Evolutionary conservation across 2,113 vertebrate species (phyloP).

Genomic region (Apodemus speciosus): DNA sequence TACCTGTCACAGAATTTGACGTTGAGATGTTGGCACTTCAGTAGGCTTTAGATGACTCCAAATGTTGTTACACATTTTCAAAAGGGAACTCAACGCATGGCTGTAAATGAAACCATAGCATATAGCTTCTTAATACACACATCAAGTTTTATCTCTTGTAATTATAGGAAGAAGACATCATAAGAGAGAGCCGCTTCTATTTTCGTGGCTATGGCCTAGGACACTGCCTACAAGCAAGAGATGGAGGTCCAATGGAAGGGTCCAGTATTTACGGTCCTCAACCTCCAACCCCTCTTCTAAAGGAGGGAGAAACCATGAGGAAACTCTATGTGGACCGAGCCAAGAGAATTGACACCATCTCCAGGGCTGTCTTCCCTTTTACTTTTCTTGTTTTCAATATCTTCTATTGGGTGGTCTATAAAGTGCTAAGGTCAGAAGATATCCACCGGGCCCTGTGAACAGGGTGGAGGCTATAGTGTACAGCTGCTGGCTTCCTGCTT

Average conservation of each 20-base stretch:
- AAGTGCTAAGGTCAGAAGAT: constrained; percentile 93
- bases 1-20: constrained; percentile 56
- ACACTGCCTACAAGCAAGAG: constrained; percentile 90
- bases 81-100: constrained; percentile 20
- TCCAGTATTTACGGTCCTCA: constrained; percentile 83
- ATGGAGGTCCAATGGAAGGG: constrained; percentile 83
- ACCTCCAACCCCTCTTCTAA: constrained; percentile 79
- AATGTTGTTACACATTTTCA: constrained; percentile 42
- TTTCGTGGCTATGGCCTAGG: constrained; percentile 91
- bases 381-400: constrained; percentile 96
- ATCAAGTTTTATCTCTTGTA: constrained; percentile 52
- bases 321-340: constrained; percentile 90
- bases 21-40: constrained; percentile 27
- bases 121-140: constrained; percentile 41
- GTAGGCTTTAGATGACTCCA: constrained; percentile 31
- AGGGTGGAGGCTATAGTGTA: not conserved
- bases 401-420: constrained; percentile 96
- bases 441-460: constrained; percentile 87
- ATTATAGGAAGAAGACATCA: constrained; percentile 90
- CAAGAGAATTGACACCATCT: constrained; percentile 95
- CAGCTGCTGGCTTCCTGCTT: constrained; percentile 44
- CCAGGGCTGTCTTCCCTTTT: constrained; percentile 93
- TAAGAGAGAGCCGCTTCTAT: constrained; percentile 90
- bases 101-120: constrained; percentile 36
- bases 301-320: constrained; percentile 84